phyloP scores from a whole-genome alignment of 2,888 invertebrate species.

The Dynastes grantii region DNA sequence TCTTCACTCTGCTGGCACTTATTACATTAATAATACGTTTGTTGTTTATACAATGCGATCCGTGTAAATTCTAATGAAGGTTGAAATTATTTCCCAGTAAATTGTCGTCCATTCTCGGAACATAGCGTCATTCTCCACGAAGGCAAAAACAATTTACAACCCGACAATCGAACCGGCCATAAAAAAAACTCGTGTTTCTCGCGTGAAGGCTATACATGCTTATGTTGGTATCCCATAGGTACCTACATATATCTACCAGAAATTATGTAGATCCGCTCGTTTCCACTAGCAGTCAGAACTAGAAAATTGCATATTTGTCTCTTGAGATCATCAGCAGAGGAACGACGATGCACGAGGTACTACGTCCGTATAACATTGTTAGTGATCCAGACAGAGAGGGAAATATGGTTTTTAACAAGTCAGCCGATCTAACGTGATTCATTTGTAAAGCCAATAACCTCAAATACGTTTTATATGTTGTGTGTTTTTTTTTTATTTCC shows the following conservation, averaged over 20 bases:
- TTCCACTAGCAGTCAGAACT: conserved; percentile 19
- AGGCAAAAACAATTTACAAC: conserved; percentile 48
- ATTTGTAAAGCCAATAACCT: conserved; percentile 42
- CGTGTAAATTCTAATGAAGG: conserved; percentile 46
- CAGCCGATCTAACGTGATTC: conserved; percentile 42
- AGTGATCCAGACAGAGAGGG: conserved; percentile 13
- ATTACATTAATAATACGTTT: conserved; percentile 40
- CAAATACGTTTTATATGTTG: conserved; percentile 39
- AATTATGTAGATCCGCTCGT: conserved; percentile 42
- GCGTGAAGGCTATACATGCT: conserved; percentile 35
- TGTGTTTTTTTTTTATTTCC: conserved; percentile 29
- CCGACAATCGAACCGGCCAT: conserved; percentile 25
- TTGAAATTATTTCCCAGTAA: conserved; percentile 47
- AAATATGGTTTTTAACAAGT: conserved; percentile 13
- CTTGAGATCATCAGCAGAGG: conserved; percentile 47
- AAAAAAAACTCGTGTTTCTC: conserved; percentile 29
- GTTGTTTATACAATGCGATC: conserved; percentile 39
- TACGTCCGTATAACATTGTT: background rate
- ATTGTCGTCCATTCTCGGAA: conserved; percentile 48
- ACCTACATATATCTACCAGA: background rate
- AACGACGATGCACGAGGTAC: conserved; percentile 21
- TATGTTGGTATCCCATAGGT: background rate
- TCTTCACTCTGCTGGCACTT: conserved; percentile 19
- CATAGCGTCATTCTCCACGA: conserved; percentile 47
- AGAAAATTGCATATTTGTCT: conserved; percentile 49